Conservation (phyloP, 2,888 invertebrate species). For the Nomada goodeniana region DNA sequence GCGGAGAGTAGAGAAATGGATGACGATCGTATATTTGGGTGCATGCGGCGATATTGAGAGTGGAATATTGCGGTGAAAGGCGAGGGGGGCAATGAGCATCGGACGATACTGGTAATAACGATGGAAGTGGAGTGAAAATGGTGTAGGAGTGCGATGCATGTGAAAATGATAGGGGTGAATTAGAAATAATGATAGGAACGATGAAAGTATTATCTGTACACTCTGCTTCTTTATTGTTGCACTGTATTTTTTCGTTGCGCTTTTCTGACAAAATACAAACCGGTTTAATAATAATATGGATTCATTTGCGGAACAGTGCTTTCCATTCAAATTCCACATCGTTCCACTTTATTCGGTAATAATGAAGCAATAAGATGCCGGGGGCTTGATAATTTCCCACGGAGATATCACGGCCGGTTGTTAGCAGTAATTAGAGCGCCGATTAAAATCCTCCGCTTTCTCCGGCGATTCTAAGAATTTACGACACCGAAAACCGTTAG, state of each 20-base stretch:
- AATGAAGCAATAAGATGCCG: not conserved
- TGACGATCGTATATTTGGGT: not conserved
- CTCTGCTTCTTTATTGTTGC: no score
- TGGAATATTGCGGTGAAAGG: not conserved
- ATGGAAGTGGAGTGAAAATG: not conserved
- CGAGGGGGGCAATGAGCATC: no score
- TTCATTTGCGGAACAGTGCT: not conserved
- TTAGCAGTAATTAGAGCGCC: conserved; percentile 8
- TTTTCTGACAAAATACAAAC: no score
- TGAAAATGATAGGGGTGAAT: not conserved
- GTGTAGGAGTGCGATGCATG: not conserved
- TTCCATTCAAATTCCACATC: not conserved
- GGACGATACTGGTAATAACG: no score
- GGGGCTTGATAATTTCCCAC: not conserved
- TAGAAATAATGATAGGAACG: no score
- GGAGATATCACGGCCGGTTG: not conserved
- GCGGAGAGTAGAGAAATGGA: not conserved
- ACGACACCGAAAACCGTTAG: not conserved
- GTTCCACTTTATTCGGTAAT: not conserved
- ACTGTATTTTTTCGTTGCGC: no score
- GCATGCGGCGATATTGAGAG: not conserved
- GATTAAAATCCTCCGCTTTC: not conserved
- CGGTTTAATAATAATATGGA: not conserved
- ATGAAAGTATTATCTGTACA: no score
- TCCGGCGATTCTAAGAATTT: conserved; percentile 13